phyloP scores from a whole-genome alignment of 2,888 invertebrate species.

The Norana najaformis region DNA sequence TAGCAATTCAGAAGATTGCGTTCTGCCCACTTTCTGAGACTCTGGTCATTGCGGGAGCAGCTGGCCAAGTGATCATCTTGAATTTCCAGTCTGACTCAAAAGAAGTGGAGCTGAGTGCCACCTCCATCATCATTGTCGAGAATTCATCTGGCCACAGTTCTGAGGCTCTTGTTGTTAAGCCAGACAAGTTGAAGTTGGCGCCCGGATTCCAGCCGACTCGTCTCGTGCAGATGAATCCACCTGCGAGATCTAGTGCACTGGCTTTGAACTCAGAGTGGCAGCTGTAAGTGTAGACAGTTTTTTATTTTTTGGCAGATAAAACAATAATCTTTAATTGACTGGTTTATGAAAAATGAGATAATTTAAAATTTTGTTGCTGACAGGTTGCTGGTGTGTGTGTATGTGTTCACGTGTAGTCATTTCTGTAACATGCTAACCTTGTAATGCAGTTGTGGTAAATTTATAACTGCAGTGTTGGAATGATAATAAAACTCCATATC shows the following conservation, averaged over 20 bases:
- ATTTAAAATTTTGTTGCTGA: neutral
- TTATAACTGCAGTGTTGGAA: no score
- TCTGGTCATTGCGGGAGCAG: constrained; percentile 88
- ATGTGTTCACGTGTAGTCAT: no score
- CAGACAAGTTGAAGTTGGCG: constrained; percentile 65
- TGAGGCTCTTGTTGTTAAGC: constrained; percentile 71
- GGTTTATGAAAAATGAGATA: neutral
- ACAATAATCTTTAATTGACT: neutral
- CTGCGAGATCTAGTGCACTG: constrained; percentile 88
- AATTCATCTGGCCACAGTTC: constrained; percentile 97
- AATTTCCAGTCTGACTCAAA: constrained; percentile 57
- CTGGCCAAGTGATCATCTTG: constrained; percentile 83
- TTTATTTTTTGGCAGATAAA: neutral
- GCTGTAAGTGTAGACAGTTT: constrained; percentile 64
- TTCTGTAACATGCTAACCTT: no score
- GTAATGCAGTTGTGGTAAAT: no score
- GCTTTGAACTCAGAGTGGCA: constrained; percentile 89
- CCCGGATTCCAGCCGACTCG: constrained; percentile 76
- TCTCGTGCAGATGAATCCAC: constrained; percentile 86
- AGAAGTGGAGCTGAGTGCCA: constrained; percentile 50
- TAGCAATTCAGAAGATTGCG: constrained; percentile 80
- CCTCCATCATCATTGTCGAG: constrained; percentile 79
- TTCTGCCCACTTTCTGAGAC: constrained; percentile 85
- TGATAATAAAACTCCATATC: no score
- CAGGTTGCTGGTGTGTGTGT: neutral